Conservation (phyloP, 2,797 vertebrate genomes). For the Acropternis orthonyx region DNA sequence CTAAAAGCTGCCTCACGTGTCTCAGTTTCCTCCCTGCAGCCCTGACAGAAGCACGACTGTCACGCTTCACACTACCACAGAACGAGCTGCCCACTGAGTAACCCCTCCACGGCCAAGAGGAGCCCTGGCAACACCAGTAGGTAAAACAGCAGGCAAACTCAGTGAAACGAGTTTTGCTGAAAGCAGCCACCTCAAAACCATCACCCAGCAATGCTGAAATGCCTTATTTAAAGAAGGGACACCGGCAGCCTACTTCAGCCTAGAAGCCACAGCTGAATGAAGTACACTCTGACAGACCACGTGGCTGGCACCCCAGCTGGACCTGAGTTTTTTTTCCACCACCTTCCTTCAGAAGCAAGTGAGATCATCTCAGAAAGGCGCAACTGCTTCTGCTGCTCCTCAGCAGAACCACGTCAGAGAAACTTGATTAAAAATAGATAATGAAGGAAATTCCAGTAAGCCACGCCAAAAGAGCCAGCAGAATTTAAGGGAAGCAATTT, state of each 20-base stretch:
- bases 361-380: background rate
- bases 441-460: conserved; percentile 35
- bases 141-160: background rate
- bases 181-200: background rate
- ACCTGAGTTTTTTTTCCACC: background rate
- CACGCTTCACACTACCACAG: background rate
- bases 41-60: background rate
- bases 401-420: background rate
- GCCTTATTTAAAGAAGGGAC: background rate
- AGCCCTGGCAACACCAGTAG: background rate
- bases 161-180: background rate
- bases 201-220: fast-evolving
- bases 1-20: background rate
- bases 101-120: background rate
- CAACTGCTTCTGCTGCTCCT: background rate
- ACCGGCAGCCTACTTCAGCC: background rate
- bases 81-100: background rate
- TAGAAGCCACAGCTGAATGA: background rate
- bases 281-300: fast-evolving
- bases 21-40: background rate
- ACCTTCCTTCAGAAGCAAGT: background rate
- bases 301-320: fast-evolving
- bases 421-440: background rate
- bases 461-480: background rate
- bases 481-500: conserved; percentile 2